Conservation (phyloP, 2,113 vertebrate species). For the Seriola rivoliana region DNA sequence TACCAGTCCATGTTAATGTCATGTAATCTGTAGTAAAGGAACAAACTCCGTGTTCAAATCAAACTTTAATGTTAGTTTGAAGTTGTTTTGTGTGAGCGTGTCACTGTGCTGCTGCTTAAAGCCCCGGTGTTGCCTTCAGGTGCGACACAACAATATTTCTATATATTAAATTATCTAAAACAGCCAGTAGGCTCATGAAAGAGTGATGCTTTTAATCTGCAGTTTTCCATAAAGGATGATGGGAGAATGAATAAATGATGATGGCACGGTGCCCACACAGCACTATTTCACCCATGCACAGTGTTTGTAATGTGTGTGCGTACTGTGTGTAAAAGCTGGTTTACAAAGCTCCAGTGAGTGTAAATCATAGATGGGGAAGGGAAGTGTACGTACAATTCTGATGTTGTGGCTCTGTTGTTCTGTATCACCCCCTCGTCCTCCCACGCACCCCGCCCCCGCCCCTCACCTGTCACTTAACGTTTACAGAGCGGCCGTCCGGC, state of each 20-base stretch:
- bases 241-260: conserved; percentile 67
- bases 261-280: conserved; percentile 53
- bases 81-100: too few species aligned
- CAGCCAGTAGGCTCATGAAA: conserved; percentile 32
- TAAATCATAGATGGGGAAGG: conserved; percentile 22
- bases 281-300: conserved; percentile 28
- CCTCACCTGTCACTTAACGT: conserved; percentile 9
- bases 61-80: neutral
- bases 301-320: neutral
- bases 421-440: neutral
- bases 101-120: neutral
- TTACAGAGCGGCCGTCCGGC: neutral
- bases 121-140: conserved; percentile 6
- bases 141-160: neutral
- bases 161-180: conserved; percentile 20
- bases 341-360: conserved; percentile 10
- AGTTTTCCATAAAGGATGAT: conserved; percentile 42
- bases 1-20: neutral
- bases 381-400: neutral
- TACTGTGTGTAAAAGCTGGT: conserved; percentile 14
- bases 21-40: neutral
- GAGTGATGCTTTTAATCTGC: conserved; percentile 36
- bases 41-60: neutral
- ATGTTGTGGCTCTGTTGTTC: neutral
- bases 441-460: neutral